Conservation (phyloP, 2,113 vertebrate genomes). For the Aphyosemion australe region DNA sequence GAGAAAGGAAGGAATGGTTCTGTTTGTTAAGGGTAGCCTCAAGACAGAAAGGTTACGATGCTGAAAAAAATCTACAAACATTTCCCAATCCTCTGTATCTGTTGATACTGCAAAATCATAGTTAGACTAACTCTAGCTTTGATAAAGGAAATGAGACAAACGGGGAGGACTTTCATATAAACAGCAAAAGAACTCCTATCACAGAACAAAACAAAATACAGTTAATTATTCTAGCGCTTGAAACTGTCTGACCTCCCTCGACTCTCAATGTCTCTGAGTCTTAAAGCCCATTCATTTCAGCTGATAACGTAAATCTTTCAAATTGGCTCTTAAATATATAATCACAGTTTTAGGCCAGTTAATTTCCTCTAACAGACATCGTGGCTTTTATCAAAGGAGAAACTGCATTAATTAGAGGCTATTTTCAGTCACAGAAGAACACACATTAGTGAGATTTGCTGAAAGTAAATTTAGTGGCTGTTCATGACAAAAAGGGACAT, state of each 20-base stretch:
- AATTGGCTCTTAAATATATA: conserved; percentile 8
- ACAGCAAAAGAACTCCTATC: neutral
- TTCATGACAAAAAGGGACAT: neutral
- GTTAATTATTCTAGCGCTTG: neutral
- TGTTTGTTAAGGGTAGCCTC: conserved; percentile 42
- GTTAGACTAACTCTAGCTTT: neutral
- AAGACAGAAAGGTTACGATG: conserved; percentile 26
- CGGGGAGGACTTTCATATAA: neutral
- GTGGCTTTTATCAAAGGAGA: conserved; percentile 10
- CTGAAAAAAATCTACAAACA: conserved; percentile 39
- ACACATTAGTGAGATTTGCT: neutral
- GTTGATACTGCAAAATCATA: neutral
- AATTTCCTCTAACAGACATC: conserved; percentile 14
- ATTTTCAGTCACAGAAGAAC: neutral
- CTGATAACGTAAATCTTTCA: conserved; percentile 9
- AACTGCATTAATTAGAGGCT: neutral
- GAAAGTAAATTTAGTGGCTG: neutral
- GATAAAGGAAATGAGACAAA: neutral
- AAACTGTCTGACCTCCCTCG: neutral
- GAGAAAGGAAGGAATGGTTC: conserved; percentile 29
- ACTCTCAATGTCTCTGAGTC: neutral
- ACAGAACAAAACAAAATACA: neutral
- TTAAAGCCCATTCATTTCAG: conserved; percentile 1
- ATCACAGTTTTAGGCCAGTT: conserved; percentile 17
- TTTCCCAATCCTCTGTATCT: conserved; percentile 17